Evolutionary conservation across 2,797 vertebrate genomes (phyloP).

Genomic region (Cirrhinus molitorella): DNA sequence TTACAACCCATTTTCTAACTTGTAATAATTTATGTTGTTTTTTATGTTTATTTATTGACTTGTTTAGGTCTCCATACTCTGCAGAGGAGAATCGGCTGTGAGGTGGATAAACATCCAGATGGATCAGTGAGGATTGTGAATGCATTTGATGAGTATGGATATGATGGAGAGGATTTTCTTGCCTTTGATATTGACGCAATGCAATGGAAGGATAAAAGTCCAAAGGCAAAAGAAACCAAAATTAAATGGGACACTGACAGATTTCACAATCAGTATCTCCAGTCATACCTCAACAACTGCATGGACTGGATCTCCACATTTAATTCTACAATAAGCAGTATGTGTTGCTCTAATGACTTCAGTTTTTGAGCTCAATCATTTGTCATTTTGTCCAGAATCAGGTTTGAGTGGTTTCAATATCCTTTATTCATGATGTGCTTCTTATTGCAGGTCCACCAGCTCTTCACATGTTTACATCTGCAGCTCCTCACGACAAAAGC

Average conservation of each 20-base stretch:
- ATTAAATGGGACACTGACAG: background rate
- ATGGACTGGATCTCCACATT: background rate
- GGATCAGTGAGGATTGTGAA: too few species aligned
- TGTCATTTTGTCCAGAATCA: background rate
- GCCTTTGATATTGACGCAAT: background rate
- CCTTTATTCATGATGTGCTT: background rate
- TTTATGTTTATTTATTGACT: background rate
- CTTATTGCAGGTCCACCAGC: background rate
- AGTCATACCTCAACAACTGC: background rate
- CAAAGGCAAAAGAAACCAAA: background rate
- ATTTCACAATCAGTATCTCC: background rate
- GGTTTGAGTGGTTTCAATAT: background rate
- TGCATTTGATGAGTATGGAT: background rate
- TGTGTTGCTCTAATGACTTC: background rate
- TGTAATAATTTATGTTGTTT: background rate
- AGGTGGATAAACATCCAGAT: background rate
- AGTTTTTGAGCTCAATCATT: background rate
- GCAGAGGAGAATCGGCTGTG: conserved; percentile 2
- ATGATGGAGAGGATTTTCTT: background rate
- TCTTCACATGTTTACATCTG: background rate
- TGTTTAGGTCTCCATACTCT: background rate
- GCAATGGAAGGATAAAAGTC: background rate
- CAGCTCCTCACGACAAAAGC: background rate
- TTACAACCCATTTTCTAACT: too few species aligned
- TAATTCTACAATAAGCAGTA: background rate